A percentile compares a stretch with the other conserved stretches of the same genome.
Conservation (phyloP, 1,140 invertebrate species). For the Telenomus remus region DNA sequence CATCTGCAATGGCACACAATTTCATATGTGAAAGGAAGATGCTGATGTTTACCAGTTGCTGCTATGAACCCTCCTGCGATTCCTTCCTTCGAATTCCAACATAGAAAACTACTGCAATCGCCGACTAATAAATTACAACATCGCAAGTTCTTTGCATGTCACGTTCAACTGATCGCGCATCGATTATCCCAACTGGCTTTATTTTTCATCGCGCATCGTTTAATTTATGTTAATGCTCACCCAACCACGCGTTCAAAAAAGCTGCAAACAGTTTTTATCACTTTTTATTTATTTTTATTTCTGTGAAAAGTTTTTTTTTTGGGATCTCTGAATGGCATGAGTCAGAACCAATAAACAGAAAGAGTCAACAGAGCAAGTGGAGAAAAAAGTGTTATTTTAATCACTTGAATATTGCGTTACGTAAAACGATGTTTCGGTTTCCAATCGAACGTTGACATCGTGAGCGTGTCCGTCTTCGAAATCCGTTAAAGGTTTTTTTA, state of each 20-base stretch:
- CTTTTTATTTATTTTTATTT: too few species aligned
- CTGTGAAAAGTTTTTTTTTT: too few species aligned
- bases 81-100: constrained; percentile 58
- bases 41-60: constrained; percentile 51
- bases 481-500: constrained; percentile 31
- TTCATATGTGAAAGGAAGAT: constrained; percentile 62
- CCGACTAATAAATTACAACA: constrained; percentile 58
- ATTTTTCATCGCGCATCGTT: constrained; percentile 21
- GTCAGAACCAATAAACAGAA: too few species aligned
- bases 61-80: constrained; percentile 46
- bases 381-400: constrained; percentile 23
- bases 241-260: constrained; percentile 7
- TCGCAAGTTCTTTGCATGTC: constrained; percentile 45
- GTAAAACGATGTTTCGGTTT: constrained; percentile 19
- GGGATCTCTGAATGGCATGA: too few species aligned
- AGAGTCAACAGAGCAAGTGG: too few species aligned
- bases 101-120: constrained; percentile 54
- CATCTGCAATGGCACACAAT: constrained; percentile 36
- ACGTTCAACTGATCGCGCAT: constrained; percentile 34
- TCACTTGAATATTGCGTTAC: constrained; percentile 33
- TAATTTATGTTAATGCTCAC: background rate
- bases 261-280: background rate
- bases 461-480: constrained; percentile 30
- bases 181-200: constrained; percentile 28
- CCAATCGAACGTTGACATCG: constrained; percentile 38